phyloP scores from a whole-genome alignment of 1,140 invertebrate genomes.

The Vollenhovia emeryi region DNA sequence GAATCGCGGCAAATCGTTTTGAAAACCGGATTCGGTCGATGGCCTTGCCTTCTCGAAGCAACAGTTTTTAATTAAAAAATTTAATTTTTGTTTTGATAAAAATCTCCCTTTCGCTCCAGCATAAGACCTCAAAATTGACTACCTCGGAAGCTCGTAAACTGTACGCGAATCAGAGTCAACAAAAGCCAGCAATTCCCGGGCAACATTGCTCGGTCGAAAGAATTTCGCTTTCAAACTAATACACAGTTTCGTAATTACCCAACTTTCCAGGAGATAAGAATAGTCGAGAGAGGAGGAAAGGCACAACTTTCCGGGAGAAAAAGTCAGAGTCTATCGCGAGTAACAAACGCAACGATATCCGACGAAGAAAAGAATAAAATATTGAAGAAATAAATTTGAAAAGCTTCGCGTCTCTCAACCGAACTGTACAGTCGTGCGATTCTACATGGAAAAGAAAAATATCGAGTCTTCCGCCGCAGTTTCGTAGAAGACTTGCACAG shows the following conservation, averaged over 20 bases:
- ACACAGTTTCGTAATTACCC: slow-evolving; percentile 17
- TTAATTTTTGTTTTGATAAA: not conserved
- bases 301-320: not conserved
- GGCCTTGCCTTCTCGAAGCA: not conserved
- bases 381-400: not conserved
- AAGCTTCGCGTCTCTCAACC: not conserved
- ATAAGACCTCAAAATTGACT: slow-evolving; percentile 7
- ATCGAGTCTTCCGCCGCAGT: not conserved
- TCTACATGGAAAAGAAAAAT: not conserved
- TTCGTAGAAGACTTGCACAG: not conserved
- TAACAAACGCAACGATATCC: not conserved
- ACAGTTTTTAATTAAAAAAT: not conserved
- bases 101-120: not conserved
- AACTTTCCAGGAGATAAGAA: not conserved
- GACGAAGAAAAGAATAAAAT: not conserved
- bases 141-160: not conserved
- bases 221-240: slow-evolving; percentile 49
- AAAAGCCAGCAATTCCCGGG: not conserved
- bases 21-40: not conserved
- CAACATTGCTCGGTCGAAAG: not conserved
- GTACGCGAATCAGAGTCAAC: not conserved
- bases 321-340: not conserved
- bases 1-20: not conserved
- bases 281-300: not conserved
- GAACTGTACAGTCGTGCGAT: not conserved